phyloP scores from a whole-genome alignment of 2,797 vertebrate species.

The Halcyon smyrnensis region DNA sequence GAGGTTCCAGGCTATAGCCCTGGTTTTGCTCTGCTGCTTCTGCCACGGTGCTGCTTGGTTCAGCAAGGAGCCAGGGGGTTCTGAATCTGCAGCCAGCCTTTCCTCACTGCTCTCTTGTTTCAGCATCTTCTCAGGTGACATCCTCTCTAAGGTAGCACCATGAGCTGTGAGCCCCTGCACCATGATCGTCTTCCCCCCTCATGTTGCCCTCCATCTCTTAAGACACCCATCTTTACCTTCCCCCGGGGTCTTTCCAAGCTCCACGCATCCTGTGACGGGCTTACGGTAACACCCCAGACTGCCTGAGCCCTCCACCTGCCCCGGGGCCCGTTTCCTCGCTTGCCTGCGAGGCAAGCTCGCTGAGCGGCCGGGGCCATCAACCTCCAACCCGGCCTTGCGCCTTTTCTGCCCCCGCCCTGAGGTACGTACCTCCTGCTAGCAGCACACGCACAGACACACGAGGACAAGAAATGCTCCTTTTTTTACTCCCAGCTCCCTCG shows the following conservation, averaged over 20 bases:
- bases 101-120: neutral
- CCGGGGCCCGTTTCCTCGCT: fast-evolving
- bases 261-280: fast-evolving
- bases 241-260: neutral
- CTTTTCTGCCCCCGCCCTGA: neutral
- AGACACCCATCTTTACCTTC: neutral
- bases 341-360: fast-evolving
- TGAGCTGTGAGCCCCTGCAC: no score
- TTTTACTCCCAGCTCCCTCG: neutral
- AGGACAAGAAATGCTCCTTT: neutral
- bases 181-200: neutral
- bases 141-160: neutral
- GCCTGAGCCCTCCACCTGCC: neutral
- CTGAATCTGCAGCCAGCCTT: neutral
- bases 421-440: no score
- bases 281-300: fast-evolving
- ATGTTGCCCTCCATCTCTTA: neutral
- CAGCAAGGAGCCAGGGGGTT: neutral
- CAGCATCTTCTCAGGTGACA: neutral
- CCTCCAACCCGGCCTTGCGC: fast-evolving
- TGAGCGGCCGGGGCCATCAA: no score
- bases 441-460: fast-evolving
- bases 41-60: neutral
- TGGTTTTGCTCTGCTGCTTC: neutral
- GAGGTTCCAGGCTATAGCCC: neutral